Percentiles rank a stretch among this genome's conserved stretches.
Evolutionary conservation across 2,888 invertebrate species (phyloP).

Genomic region (Drosophila maculinotata): DNA sequence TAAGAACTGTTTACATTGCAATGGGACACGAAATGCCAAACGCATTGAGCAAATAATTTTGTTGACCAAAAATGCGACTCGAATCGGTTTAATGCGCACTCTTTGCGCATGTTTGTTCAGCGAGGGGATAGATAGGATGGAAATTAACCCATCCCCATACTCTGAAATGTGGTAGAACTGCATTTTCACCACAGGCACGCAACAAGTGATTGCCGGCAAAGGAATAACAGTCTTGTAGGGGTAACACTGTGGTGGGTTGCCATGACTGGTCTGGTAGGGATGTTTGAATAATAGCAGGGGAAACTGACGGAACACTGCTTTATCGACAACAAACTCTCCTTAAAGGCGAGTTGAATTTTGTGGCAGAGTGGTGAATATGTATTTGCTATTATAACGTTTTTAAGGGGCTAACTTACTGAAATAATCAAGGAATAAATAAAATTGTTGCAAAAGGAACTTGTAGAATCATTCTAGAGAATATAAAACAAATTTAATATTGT

Average conservation of each 20-base stretch:
- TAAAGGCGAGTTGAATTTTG: background rate
- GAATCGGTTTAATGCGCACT: constrained; percentile 27
- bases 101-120: constrained; percentile 44
- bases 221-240: background rate
- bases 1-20: constrained; percentile 18
- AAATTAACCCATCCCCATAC: background rate
- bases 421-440: no score
- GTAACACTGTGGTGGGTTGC: background rate
- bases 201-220: constrained; percentile 67
- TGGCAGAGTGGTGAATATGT: background rate
- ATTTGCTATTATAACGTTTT: background rate
- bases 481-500: no score
- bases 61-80: constrained; percentile 45
- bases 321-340: background rate
- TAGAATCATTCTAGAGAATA: no score
- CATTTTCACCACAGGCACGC: constrained; percentile 26
- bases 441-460: no score
- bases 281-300: constrained; percentile 1
- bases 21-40: constrained; percentile 53
- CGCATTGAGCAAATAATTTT: constrained; percentile 64
- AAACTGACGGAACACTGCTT: constrained; percentile 15
- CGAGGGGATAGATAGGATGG: background rate
- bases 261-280: background rate
- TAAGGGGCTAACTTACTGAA: no score
- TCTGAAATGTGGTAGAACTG: background rate